Base-by-base conservation (phyloP, 2,113 vertebrate species). In the Actenoides lindsayi region DNA sequence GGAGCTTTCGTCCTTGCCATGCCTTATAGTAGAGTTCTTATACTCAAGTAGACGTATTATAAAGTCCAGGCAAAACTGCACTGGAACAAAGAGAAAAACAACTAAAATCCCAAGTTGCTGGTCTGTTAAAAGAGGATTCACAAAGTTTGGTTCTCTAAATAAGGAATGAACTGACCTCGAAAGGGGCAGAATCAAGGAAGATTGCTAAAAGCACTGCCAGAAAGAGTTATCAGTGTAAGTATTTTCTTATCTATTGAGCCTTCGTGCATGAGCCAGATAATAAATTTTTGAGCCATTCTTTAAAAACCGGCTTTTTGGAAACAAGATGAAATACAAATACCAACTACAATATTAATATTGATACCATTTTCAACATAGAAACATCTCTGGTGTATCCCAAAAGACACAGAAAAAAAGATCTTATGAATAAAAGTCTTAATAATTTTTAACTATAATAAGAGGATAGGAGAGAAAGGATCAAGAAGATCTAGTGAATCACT, bases 51-150 rank as follows among this genome's bases (percentile, higher is more conserved):
- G 37, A 18, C 5, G 6, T 17, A 33, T 73, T 30, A 24, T 8
- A 33, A 70, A 83, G 1, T 10, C 13, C 27, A 16, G 37, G 28
- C 1, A 63, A 74, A 93, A 70, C 6, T 2, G 0, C 2, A 5
- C 8, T 25, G 16, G n/a, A 73, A 74, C 21, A 71, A 44, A 74
- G 30, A 69, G 71, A 42, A 71, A 90, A 95, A 1, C 59, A 48
- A 18, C 9, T 27, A 31, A 76, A 92, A 81, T 33, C 30, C 17
- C 64, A 28, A 28, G 7, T 8, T 0, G 0, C 2, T n/a, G 23
- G 11, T 13, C 41, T 93, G 33, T 6, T 42, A 18, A 27, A 42
- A 63, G 41, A 2, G 0, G 41, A 4, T 69, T 60, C 2, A 8
- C 21, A 44, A 89, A 51, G 33, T 63, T 33, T 42, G 24, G 13